Evolutionary conservation across 1,140 invertebrate species (phyloP).

Genomic region (Nasonia vitripennis): DNA sequence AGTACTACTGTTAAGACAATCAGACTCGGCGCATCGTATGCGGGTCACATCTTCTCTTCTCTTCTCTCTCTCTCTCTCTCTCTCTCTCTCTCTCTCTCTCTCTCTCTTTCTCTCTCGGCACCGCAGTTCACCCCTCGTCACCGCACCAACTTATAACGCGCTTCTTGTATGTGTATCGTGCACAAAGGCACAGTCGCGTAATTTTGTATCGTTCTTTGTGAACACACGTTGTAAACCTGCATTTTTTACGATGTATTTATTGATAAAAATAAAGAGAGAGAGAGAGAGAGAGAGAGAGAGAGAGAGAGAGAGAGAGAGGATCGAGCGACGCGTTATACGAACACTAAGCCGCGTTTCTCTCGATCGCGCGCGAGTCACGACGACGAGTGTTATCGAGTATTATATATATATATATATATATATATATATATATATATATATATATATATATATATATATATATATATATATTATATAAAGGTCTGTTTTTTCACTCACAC

Average conservation of each 20-base stretch:
- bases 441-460: no score
- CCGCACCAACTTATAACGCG: no score
- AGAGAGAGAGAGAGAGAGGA: not conserved
- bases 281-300: not conserved
- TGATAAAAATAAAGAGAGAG: not conserved
- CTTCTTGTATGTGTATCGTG: no score
- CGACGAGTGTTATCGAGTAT: not conserved
- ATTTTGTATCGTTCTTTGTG: not conserved
- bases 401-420: no score
- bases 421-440: no score
- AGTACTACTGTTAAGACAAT: constrained; percentile 75
- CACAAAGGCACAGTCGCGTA: not conserved
- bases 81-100: no score
- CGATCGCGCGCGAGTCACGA: not conserved
- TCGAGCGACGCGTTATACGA: not conserved
- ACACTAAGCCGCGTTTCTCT: not conserved
- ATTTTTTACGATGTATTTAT: not conserved
- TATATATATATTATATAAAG: no score
- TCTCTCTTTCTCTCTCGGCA: no score
- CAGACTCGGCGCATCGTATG: constrained; percentile 71
- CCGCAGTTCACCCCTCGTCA: no score
- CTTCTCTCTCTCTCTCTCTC: no score
- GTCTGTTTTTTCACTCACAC: not conserved
- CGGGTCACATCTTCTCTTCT: constrained; percentile 51
- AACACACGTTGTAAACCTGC: not conserved